Evolutionary conservation across 2,888 invertebrate species (phyloP).

Genomic region (Cerastoderma edule): DNA sequence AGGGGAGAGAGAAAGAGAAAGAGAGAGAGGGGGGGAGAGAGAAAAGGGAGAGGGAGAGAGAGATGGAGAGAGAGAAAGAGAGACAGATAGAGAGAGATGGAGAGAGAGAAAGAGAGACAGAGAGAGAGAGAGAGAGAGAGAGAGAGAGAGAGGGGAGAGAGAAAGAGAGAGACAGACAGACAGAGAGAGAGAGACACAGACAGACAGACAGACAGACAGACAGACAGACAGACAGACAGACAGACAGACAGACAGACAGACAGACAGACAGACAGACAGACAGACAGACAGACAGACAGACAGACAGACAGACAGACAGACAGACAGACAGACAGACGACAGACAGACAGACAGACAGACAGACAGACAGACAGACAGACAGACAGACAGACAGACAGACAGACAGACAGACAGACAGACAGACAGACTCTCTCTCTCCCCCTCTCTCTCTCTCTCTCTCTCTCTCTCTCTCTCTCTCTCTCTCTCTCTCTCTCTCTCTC

Average conservation of each 20-base stretch:
- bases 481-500: constrained; percentile 4
- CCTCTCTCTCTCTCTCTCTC: neutral
- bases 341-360: neutral
- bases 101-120: constrained; percentile 3
- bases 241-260: constrained; percentile 15
- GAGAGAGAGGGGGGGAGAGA: neutral
- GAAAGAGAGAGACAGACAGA: constrained; percentile 1
- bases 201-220: constrained; percentile 9
- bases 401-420: constrained; percentile 2
- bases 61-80: constrained; percentile 8
- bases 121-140: neutral
- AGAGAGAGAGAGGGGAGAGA: neutral
- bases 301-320: neutral
- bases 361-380: neutral
- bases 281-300: neutral
- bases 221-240: constrained; percentile 3
- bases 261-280: constrained; percentile 12
- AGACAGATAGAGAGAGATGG: neutral
- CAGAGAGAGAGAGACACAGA: neutral
- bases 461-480: constrained; percentile 2
- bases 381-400: constrained; percentile 8
- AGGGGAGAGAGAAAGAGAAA: neutral
- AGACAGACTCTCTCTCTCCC: neutral
- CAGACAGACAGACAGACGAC: neutral
- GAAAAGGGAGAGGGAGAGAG: neutral